These are phyloP conservation scores for Mormyrus hasselquistii DNA, from an alignment of 2,797 vertebrate genomes.

Conservation along the genomic window DNA sequence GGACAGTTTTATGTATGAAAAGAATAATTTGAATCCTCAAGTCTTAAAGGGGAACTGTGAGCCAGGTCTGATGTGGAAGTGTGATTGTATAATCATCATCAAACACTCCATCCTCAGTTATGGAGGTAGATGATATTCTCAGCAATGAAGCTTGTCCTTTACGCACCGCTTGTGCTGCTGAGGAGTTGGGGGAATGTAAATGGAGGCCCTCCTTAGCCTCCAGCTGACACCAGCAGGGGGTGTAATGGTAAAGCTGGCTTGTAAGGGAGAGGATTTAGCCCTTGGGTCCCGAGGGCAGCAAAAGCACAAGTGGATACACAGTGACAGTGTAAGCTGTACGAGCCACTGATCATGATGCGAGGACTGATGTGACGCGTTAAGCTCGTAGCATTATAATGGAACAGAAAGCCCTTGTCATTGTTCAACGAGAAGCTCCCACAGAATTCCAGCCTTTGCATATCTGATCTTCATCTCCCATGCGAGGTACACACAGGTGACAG, in stretches of 20 bases:
- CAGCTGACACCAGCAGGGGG: background rate
- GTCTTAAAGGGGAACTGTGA: constrained; percentile 46
- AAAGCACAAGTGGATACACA: background rate
- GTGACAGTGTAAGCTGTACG: too few relatives aligned
- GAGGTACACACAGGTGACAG: background rate
- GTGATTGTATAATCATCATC: background rate
- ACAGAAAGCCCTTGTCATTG: background rate
- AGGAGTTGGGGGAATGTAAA: background rate
- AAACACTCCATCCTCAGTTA: constrained; percentile 13
- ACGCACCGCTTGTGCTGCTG: background rate
- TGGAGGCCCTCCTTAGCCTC: background rate
- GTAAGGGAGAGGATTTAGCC: background rate
- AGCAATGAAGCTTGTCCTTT: constrained; percentile 5
- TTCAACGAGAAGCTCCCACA: background rate
- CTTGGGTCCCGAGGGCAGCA: background rate
- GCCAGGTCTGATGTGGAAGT: background rate
- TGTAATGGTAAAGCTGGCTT: background rate
- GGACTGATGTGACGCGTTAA: background rate
- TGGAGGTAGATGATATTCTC: constrained; percentile 11
- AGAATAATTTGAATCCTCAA: constrained; percentile 48
- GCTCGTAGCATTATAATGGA: background rate
- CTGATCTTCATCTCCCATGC: background rate
- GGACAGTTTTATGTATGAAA: constrained; percentile 35
- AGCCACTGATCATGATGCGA: background rate
- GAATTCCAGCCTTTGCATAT: background rate